Conservation (phyloP, 2,888 invertebrate genomes). For the Myopa tessellatipennis region DNA sequence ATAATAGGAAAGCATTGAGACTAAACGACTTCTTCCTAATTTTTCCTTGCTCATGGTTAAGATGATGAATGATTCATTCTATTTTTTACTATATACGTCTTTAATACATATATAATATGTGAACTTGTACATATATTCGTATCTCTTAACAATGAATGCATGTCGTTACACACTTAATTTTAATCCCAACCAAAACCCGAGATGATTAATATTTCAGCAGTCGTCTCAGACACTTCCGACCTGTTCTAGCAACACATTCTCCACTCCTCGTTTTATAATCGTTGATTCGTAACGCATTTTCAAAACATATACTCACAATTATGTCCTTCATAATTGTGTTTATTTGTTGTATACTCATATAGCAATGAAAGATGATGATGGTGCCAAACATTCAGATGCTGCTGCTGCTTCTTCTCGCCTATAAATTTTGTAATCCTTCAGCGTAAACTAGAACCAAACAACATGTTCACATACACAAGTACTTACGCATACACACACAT, state of each 20-base stretch:
- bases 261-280: constrained; percentile 45
- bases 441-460: background rate
- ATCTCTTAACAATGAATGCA: constrained; percentile 43
- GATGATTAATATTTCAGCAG: too few relatives aligned
- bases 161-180: constrained; percentile 50
- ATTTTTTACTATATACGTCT: background rate
- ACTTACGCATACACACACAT: background rate
- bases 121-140: background rate
- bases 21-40: too few relatives aligned
- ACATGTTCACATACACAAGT: too few relatives aligned
- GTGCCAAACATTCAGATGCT: background rate
- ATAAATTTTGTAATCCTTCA: constrained; percentile 38
- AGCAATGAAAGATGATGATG: background rate
- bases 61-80: too few relatives aligned
- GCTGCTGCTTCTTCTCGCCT: constrained; percentile 41
- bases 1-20: too few relatives aligned
- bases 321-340: constrained; percentile 50
- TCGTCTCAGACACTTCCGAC: background rate
- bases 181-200: constrained; percentile 5
- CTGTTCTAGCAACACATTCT: background rate
- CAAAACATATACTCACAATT: constrained; percentile 48
- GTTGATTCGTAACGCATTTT: constrained; percentile 53
- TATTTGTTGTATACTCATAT: constrained; percentile 44
- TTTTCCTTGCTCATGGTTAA: too few relatives aligned
- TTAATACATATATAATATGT: constrained; percentile 44